These are phyloP conservation scores for Callospermophilus lateralis DNA, from an alignment of 2,113 vertebrate genomes.

Conservation along the genomic window DNA sequence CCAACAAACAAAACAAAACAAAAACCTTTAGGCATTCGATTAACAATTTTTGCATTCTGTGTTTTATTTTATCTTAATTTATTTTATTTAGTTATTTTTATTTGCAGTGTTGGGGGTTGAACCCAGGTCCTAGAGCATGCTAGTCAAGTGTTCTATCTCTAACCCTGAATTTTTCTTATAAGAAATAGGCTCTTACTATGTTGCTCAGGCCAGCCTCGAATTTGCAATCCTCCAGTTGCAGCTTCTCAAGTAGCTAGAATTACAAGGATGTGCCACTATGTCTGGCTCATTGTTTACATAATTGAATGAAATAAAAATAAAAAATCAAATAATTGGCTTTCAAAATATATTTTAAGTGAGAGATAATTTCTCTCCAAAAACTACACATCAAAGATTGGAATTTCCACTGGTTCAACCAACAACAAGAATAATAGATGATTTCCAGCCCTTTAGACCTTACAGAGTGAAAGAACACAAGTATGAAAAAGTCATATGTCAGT, in stretches of 20 bases:
- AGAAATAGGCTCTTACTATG: neutral
- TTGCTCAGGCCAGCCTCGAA: neutral
- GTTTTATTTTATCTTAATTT: no score
- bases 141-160: neutral
- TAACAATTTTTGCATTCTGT: neutral
- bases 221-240: neutral
- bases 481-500: neutral
- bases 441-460: neutral
- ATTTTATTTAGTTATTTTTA: neutral
- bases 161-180: neutral
- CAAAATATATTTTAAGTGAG: constrained; percentile 15
- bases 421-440: neutral
- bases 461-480: neutral
- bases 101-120: neutral
- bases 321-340: neutral
- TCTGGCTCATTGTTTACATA: neutral
- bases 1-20: no score
- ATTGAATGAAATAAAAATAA: neutral
- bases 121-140: neutral
- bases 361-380: neutral
- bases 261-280: neutral
- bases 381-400: neutral
- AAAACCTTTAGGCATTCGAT: neutral
- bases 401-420: neutral
- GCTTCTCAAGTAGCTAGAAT: neutral